These are phyloP conservation scores for Polypedilum pembai DNA, from an alignment of 1,140 invertebrate genomes.

Conservation along the genomic window DNA sequence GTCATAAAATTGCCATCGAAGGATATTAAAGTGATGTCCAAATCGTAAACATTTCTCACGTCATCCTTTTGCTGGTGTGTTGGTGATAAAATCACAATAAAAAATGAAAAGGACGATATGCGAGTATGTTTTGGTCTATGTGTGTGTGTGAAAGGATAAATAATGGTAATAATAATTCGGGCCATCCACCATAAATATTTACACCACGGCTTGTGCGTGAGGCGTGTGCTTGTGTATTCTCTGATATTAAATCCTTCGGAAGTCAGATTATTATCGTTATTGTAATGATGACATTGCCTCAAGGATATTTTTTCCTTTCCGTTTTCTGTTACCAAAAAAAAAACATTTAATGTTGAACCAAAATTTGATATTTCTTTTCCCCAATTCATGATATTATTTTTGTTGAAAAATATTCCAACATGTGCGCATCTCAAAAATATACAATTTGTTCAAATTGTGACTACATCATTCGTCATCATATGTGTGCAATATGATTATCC, in stretches of 20 bases:
- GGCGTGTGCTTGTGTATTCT: too few relatives aligned
- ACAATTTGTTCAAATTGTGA: not conserved
- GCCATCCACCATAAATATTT: too few relatives aligned
- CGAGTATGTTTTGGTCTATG: too few relatives aligned
- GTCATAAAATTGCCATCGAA: not conserved
- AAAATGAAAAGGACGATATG: too few relatives aligned
- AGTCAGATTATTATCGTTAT: not conserved
- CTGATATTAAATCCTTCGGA: not conserved
- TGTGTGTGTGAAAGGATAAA: too few relatives aligned
- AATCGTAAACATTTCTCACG: not conserved
- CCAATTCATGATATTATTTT: not conserved
- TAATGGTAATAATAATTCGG: too few relatives aligned
- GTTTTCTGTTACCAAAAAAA: not conserved
- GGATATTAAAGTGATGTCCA: not conserved
- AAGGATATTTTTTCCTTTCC: not conserved
- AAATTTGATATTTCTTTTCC: not conserved
- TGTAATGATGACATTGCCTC: not conserved
- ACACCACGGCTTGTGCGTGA: too few relatives aligned
- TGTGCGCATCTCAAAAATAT: not conserved
- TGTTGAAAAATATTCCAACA: too few relatives aligned
- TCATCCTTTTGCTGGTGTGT: not conserved
- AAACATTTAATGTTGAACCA: too few relatives aligned
- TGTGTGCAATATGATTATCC: not conserved
- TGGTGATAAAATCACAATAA: not conserved
- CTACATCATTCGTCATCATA: not conserved